Conservation (phyloP, 2,888 invertebrate genomes). For the Drosophila helvetica region DNA sequence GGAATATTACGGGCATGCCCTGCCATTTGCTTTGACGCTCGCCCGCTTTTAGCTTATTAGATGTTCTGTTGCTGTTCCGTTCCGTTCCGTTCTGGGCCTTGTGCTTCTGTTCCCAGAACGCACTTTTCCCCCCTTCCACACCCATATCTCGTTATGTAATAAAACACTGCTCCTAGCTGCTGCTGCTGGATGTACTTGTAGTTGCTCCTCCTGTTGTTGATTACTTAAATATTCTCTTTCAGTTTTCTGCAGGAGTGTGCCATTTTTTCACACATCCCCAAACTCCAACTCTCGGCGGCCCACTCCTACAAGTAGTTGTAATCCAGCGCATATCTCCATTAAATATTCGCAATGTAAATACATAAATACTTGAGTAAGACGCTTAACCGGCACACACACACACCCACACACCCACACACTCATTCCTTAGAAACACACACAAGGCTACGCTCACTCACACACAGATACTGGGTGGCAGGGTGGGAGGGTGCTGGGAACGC, state of each 20-base stretch:
- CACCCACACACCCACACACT: constrained; percentile 4
- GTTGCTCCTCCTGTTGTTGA: constrained; percentile 41
- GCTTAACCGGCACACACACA: constrained; percentile 62
- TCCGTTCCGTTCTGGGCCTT: constrained; percentile 8
- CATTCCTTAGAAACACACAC: background rate
- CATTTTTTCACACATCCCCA: constrained; percentile 57
- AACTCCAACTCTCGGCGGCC: background rate
- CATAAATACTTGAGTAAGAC: constrained; percentile 77
- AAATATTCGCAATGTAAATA: constrained; percentile 79
- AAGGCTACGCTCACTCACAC: constrained; percentile 2
- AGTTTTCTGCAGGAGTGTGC: constrained; percentile 50
- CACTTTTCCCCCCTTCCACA: constrained; percentile 5
- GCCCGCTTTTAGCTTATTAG: constrained; percentile 54
- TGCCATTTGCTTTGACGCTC: constrained; percentile 57
- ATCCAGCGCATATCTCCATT: constrained; percentile 72
- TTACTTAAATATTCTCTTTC: constrained; percentile 73
- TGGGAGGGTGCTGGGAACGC: constrained; percentile 51
- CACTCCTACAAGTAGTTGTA: constrained; percentile 62
- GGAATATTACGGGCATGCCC: constrained; percentile 45
- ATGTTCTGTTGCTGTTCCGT: constrained; percentile 33
- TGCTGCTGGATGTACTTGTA: background rate
- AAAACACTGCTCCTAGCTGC: constrained; percentile 27
- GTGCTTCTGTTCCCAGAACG: background rate
- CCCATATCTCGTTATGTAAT: constrained; percentile 53
- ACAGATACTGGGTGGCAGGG: background rate